A percentile compares a stretch with the other conserved stretches of the same genome.
Evolutionary conservation across 2,797 vertebrate genomes (phyloP).

Genomic region (Chanos chanos): DNA sequence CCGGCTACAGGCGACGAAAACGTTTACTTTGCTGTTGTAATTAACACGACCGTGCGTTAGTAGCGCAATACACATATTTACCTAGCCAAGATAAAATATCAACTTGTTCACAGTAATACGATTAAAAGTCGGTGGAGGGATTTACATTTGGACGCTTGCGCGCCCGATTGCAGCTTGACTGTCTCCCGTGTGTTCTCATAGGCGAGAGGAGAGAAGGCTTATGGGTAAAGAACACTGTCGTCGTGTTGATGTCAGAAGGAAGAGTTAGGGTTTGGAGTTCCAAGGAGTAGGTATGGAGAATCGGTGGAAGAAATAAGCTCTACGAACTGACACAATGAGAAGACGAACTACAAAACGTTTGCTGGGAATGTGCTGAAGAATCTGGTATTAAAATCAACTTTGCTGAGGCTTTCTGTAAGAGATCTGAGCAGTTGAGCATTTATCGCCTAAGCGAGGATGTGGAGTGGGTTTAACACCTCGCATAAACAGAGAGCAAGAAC

Average conservation of each 20-base stretch:
- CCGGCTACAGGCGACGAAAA: too few species aligned
- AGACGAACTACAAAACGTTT: background rate
- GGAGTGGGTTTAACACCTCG: constrained; percentile 23
- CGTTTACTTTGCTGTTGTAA: too few species aligned
- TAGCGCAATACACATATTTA: too few species aligned
- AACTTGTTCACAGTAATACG: too few species aligned
- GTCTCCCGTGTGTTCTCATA: constrained; percentile 3
- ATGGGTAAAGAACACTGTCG: constrained; percentile 67
- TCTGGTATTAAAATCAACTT: background rate
- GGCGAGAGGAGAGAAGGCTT: constrained; percentile 48
- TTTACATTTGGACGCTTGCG: too few species aligned
- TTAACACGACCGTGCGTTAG: too few species aligned
- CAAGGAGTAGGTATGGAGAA: constrained; percentile 43
- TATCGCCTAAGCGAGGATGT: background rate
- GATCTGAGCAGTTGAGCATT: background rate
- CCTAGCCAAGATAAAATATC: too few species aligned
- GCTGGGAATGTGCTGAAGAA: constrained; percentile 8
- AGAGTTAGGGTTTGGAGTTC: constrained; percentile 50
- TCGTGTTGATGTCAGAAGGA: constrained; percentile 57
- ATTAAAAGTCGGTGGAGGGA: too few species aligned
- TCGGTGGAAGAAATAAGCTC: constrained; percentile 8
- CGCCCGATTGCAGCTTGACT: too few species aligned
- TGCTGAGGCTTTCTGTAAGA: background rate
- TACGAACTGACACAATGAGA: constrained; percentile 6
- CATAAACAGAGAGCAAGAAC: constrained; percentile 8